Evolutionary conservation across 2,797 vertebrate species (phyloP).

Genomic region (Tenualosa thibaudeaui): DNA sequence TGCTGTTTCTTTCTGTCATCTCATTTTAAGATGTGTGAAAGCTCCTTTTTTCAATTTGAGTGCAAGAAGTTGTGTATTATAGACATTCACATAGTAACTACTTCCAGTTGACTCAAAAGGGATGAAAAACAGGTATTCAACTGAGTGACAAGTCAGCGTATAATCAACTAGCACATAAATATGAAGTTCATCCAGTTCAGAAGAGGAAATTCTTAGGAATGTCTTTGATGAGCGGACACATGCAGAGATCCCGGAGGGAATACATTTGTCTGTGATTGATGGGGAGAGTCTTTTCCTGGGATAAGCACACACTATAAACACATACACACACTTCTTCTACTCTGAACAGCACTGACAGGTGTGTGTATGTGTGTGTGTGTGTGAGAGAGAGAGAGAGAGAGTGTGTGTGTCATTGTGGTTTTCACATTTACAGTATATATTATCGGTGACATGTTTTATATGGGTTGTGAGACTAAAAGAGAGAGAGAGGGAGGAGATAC

Average conservation of each 20-base stretch:
- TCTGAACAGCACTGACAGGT: neutral
- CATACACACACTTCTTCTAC: neutral
- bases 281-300: neutral
- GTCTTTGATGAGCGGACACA: neutral
- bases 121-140: neutral
- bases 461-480: neutral
- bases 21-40: neutral
- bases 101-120: neutral
- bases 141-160: neutral
- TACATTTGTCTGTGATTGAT: neutral
- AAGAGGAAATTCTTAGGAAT: neutral
- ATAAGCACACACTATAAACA: neutral
- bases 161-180: too few relatives aligned
- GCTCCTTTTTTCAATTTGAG: neutral
- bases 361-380: conserved; percentile 14
- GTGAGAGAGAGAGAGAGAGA: neutral
- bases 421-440: neutral
- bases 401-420: neutral
- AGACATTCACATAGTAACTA: neutral
- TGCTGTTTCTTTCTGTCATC: neutral
- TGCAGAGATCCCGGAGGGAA: neutral
- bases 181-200: too few relatives aligned
- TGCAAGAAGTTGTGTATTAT: neutral
- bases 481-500: neutral
- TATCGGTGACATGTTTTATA: neutral